Base-by-base conservation (phyloP, 2,113 vertebrate species). In the Pan paniscus region DNA sequence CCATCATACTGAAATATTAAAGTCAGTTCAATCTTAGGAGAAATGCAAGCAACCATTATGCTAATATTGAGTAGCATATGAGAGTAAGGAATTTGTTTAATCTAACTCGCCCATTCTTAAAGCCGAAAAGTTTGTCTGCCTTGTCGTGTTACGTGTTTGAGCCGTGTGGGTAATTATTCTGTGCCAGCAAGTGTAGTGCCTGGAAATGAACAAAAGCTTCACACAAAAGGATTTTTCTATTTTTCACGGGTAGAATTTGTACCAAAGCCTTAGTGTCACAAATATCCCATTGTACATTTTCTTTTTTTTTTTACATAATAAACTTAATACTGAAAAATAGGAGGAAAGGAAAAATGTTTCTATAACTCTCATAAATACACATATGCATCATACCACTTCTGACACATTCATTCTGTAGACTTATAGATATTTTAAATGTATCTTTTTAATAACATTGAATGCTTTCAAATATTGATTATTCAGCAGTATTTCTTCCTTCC, bases 391-490 rank as follows among this genome's bases (percentile, higher is more conserved):
- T 91, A 95, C 80, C 50, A 78, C 70, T 97, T 98, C 96, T 22
- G 52, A 96, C 95, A 98, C 94, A 92, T 93, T 78, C 97, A 81
- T 97, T 97, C 98, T 94, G 97, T 97, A 98, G 98, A 97, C 94
- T 98, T 98, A 98, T 40, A 90, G 83, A 88, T 98, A 90, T 72
- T 83, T 98, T 97, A 98, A 98, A 98, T 97, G 96, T 98, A 98
- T 81, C 91, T 98, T 98, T 98, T 95, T 87, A 98, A 97, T 98
- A 98, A 79, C 61, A 82, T 68, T 86, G 94, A 97, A 95, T 98
- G 94, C 96, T 98, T 97, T 97, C 96, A 90, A 98, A 98, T 98
- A 98, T 93, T 98, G 97, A 98, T 98, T 98, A 95, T 96, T 98
- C 96, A 98, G 94, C 96, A 97, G 73, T 98, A 98, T 98, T 98